Evolutionary conservation across 1,140 invertebrate species (phyloP), one percentile per base, ranked within the genome.

Genomic region (Drosophila carrolli): DNA sequence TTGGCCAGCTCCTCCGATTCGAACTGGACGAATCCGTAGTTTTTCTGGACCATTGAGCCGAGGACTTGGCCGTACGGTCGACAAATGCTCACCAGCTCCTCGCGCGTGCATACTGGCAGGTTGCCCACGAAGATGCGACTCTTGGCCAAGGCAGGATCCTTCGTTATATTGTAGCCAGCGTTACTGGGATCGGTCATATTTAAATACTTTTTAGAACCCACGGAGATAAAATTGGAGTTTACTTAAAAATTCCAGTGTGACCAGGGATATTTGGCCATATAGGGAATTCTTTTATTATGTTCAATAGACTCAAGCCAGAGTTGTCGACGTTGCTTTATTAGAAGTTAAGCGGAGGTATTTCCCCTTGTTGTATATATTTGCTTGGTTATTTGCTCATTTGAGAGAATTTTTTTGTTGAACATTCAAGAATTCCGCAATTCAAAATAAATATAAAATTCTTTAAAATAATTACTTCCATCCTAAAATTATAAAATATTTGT

Each of bases 1-100:
- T 95, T 94, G 5, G 96, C 97, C 88, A 95, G 93, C 19, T 94
- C 93, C 82, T 97, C 97, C 43, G 94, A 93, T 53, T 96, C 95
- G 93, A 95, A 98, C 81, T 98, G 97, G 6, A 98, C 95, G 93
- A 98, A 98, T 41, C 96, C 97, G 93, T 97, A 98, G 27, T 96
- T 95, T 79, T 95, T 94, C 75, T 97, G 96, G 16, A 96, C 93
- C 10, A 95, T 91, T 3, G 97, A 94, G 5, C 96, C 96, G 85
- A 95, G 81, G 67, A 96, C 94, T 63, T 93, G 94, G 9, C 96
- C 97, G 92, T 96, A 96, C 46, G 94, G 94, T 59, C 93, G 93
- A 91, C 97, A 97, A 91, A 96, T 95, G 46, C 95, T 94, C 65
- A 96, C 96, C 14, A 97, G 77, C 62, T 97, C 95, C 11, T 95